Conservation (phyloP, 2,797 vertebrate species). For the Semaprochilodus insignis region DNA sequence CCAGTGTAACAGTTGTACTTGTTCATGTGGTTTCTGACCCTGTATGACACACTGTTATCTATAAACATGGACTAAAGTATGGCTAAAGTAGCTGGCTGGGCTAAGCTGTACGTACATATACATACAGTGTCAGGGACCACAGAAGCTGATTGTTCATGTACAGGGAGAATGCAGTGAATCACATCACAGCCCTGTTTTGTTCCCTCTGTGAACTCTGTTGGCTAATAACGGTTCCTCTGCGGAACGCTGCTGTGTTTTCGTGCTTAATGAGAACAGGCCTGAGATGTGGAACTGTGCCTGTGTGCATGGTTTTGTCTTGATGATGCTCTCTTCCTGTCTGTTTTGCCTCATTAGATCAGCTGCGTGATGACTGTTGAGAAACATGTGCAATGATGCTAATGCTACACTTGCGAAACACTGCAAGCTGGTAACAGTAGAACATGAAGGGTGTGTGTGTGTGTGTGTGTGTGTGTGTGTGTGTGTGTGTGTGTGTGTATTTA, state of each 20-base stretch:
- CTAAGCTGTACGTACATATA: too few species aligned
- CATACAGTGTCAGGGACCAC: too few species aligned
- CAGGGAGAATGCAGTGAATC: too few species aligned
- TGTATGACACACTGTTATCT: too few species aligned
- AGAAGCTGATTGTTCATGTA: too few species aligned
- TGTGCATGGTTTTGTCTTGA: background rate
- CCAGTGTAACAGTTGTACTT: too few species aligned
- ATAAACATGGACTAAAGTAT: too few species aligned
- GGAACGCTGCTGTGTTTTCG: background rate
- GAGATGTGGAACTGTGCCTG: background rate
- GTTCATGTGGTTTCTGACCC: too few species aligned
- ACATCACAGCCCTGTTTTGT: background rate
- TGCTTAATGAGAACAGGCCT: conserved; percentile 44
- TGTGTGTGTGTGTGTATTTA: background rate
- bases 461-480: background rate
- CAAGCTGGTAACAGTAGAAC: background rate
- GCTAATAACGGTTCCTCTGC: too few species aligned
- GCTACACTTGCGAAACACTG: background rate
- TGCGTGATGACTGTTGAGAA: background rate
- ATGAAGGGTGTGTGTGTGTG: background rate
- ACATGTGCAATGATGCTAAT: background rate
- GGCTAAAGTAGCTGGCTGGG: too few species aligned
- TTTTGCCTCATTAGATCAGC: background rate
- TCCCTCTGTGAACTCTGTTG: background rate
- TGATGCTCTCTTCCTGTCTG: background rate